Evolutionary conservation across 35 echinoderm and acorn worm genomes (phyloP).

Genomic region (Nesometra sesokonis): DNA sequence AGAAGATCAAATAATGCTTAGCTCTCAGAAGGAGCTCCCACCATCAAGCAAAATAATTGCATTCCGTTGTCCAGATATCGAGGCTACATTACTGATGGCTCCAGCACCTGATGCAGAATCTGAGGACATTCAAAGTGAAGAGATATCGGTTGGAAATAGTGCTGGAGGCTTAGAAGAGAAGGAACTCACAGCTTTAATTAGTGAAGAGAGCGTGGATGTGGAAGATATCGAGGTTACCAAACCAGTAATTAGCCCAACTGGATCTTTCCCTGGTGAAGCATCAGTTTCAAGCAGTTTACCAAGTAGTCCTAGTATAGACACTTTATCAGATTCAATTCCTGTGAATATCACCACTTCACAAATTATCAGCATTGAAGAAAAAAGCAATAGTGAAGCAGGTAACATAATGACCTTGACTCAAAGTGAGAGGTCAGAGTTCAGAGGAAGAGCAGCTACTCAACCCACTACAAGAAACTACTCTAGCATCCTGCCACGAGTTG

Average conservation of each 20-base stretch:
- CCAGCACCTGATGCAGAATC: constrained; percentile 24
- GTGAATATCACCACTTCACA: not conserved
- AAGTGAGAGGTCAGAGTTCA: not conserved
- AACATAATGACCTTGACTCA: not conserved
- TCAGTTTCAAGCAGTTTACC: not conserved
- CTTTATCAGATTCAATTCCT: not conserved
- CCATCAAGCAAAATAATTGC: constrained; percentile 41
- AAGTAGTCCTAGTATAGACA: not conserved
- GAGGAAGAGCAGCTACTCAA: not conserved
- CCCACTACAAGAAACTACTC: not conserved
- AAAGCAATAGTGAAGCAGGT: not conserved
- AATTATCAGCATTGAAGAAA: not conserved
- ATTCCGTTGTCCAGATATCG: constrained; percentile 39
- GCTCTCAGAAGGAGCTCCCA: constrained; percentile 19
- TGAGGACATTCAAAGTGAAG: not conserved
- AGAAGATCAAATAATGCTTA: constrained; percentile 72
- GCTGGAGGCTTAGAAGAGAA: not conserved
- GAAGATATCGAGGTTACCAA: constrained; percentile 4
- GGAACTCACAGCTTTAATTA: not conserved
- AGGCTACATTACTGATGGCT: constrained; percentile 37
- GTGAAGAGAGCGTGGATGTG: not conserved
- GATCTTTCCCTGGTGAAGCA: not conserved
- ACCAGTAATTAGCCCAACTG: not conserved
- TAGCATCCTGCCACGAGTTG: not conserved
- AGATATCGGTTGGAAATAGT: not conserved